Percentiles rank a stretch among this genome's conserved stretches.
Conservation (phyloP, 2,888 invertebrate species). For the Synanthedon andrenaeformis region DNA sequence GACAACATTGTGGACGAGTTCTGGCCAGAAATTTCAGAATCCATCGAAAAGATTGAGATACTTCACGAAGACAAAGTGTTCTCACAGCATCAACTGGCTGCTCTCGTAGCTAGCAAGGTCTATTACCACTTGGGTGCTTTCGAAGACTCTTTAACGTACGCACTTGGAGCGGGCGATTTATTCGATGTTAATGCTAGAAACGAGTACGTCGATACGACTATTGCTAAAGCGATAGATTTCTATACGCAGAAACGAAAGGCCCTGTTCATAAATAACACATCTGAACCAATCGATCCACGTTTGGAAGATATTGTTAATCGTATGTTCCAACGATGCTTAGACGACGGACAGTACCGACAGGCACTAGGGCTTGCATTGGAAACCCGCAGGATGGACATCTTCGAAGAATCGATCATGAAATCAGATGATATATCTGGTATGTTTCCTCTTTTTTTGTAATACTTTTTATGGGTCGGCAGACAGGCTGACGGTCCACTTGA, state of each 20-base stretch:
- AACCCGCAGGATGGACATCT: constrained; percentile 96
- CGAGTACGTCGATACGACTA: constrained; percentile 97
- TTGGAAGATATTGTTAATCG: constrained; percentile 95
- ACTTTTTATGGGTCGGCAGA: background rate
- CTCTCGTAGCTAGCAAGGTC: constrained; percentile 97
- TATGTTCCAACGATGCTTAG: constrained; percentile 96
- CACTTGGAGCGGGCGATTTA: constrained; percentile 92
- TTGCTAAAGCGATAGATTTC: constrained; percentile 97
- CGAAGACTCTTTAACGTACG: constrained; percentile 97
- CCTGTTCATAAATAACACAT: constrained; percentile 76
- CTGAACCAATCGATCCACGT: constrained; percentile 81
- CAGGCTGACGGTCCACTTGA: too few relatives aligned
- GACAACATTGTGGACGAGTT: constrained; percentile 96
- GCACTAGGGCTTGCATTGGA: constrained; percentile 97
- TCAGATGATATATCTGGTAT: constrained; percentile 86
- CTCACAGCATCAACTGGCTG: constrained; percentile 91
- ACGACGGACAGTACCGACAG: constrained; percentile 94
- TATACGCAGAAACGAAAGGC: constrained; percentile 90
- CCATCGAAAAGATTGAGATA: constrained; percentile 97
- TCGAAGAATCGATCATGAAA: constrained; percentile 90
- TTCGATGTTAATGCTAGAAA: constrained; percentile 95
- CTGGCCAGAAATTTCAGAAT: constrained; percentile 99
- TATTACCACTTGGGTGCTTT: constrained; percentile 98
- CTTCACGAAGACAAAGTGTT: constrained; percentile 93
- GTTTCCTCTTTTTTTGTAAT: constrained; percentile 2